Conservation (phyloP, 2,113 vertebrate genomes). For the Antechinus stuartii region DNA sequence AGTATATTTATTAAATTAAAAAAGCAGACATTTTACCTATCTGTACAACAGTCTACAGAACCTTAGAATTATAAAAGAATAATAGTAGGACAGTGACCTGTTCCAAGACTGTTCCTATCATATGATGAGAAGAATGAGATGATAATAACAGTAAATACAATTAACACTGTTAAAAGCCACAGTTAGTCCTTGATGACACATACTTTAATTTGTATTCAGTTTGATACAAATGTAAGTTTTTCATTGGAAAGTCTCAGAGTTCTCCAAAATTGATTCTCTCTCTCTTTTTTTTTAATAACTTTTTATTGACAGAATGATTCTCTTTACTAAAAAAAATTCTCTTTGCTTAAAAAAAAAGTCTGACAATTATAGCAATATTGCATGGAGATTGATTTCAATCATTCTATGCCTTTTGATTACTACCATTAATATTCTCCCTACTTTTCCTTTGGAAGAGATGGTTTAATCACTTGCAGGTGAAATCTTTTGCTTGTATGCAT, state of each 20-base stretch:
- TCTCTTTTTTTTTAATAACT: too few species aligned
- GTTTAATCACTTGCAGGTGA: conserved; percentile 73
- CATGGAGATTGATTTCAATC: conserved; percentile 66
- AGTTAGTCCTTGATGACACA: not conserved
- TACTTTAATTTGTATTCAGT: not conserved
- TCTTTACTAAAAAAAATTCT: too few species aligned
- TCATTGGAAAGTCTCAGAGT: not conserved
- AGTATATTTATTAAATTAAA: not conserved
- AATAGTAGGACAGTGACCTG: not conserved
- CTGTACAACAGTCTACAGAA: not conserved
- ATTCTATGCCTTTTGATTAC: conserved; percentile 32
- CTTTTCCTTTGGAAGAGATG: conserved; percentile 30
- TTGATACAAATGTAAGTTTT: not conserved
- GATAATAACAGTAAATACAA: not conserved
- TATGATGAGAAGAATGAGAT: not conserved
- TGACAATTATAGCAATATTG: not conserved
- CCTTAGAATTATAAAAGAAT: not conserved
- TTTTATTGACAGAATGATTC: not conserved
- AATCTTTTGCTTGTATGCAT: conserved; percentile 76
- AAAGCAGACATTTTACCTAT: not conserved
- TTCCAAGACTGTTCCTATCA: not conserved
- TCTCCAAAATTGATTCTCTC: not conserved
- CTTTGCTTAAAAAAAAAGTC: not conserved
- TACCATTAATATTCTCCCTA: conserved; percentile 48
- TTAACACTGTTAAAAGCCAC: not conserved